A percentile compares a stretch with the other conserved stretches of the same genome.
Evolutionary conservation across 2,113 vertebrate genomes (phyloP).

Genomic region (Scortum barcoo): DNA sequence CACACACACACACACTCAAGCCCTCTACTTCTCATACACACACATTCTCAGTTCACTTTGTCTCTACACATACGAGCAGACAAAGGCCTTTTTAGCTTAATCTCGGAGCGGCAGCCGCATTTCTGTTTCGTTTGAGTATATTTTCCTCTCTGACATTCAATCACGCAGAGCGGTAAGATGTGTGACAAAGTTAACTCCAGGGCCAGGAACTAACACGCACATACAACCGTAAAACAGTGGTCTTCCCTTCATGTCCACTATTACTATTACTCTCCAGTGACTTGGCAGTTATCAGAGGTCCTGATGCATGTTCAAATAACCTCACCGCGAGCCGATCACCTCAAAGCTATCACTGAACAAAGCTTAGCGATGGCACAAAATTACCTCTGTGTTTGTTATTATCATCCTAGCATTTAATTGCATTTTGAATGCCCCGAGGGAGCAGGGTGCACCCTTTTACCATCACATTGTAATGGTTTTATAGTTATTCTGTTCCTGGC

Average conservation of each 20-base stretch:
- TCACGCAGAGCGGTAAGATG: not conserved
- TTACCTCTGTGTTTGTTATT: conserved; percentile 56
- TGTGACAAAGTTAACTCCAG: not conserved
- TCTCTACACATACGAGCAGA: conserved; percentile 1
- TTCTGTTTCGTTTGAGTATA: conserved; percentile 30
- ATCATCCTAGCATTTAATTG: conserved; percentile 70
- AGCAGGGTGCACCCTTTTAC: conserved; percentile 43
- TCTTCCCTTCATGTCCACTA: not conserved
- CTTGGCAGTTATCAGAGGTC: conserved; percentile 18
- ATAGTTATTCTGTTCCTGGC: conserved; percentile 58
- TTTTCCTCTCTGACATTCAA: conserved; percentile 12
- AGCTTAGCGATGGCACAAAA: conserved; percentile 45
- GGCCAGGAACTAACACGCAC: not conserved
- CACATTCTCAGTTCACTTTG: conserved; percentile 26
- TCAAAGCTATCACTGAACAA: conserved; percentile 21
- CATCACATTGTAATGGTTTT: conserved; percentile 38
- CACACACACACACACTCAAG: conserved; percentile 23
- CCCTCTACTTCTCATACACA: conserved; percentile 13
- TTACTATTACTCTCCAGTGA: conserved; percentile 1
- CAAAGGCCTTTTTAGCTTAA: conserved; percentile 32
- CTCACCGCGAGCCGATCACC: conserved; percentile 13
- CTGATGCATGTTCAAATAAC: conserved; percentile 30
- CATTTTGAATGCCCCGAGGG: conserved; percentile 46
- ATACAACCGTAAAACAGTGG: not conserved
- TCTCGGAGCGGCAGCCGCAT: conserved; percentile 24